A percentile compares a stretch with the other conserved stretches of the same genome.
These are phyloP conservation scores for Lasius fuliginosus DNA, from an alignment of 2,888 invertebrate genomes.

Conservation along the genomic window DNA sequence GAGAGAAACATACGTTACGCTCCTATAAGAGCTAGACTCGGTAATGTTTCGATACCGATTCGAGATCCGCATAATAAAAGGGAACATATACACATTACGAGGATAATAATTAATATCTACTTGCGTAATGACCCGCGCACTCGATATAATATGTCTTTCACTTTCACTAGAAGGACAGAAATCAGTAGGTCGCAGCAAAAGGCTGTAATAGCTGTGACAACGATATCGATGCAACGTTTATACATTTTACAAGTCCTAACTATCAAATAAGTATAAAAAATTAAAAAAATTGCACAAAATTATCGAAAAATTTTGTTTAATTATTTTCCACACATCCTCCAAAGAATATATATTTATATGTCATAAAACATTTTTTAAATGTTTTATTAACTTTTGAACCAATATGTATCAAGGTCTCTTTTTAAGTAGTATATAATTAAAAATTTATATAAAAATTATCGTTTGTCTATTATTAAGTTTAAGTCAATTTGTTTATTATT, in stretches of 20 bases:
- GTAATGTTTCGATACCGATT: slow-evolving; percentile 7
- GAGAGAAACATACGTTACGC: background rate
- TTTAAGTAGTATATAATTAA: background rate
- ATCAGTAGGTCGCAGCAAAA: slow-evolving; percentile 32
- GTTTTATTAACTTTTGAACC: background rate
- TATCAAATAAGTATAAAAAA: background rate
- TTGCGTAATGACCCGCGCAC: slow-evolving; percentile 44
- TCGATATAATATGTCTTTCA: slow-evolving; percentile 43
- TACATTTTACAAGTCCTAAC: background rate
- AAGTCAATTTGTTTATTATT: slow-evolving; percentile 3
- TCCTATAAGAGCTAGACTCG: background rate
- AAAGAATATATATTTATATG: background rate
- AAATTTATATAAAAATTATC: background rate
- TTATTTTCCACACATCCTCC: background rate
- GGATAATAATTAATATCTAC: slow-evolving; percentile 51
- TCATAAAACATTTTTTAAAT: background rate
- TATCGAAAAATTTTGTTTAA: background rate
- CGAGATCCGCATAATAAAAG: slow-evolving; percentile 28
- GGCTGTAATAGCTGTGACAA: slow-evolving; percentile 14
- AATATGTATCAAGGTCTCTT: background rate
- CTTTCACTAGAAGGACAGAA: slow-evolving; percentile 52
- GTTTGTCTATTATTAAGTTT: background rate
- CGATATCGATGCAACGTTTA: background rate
- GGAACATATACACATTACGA: slow-evolving; percentile 4
- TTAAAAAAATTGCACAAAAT: background rate